Evolutionary conservation across 1,140 invertebrate species (phyloP).

Genomic region (Drosophila subobscura): DNA sequence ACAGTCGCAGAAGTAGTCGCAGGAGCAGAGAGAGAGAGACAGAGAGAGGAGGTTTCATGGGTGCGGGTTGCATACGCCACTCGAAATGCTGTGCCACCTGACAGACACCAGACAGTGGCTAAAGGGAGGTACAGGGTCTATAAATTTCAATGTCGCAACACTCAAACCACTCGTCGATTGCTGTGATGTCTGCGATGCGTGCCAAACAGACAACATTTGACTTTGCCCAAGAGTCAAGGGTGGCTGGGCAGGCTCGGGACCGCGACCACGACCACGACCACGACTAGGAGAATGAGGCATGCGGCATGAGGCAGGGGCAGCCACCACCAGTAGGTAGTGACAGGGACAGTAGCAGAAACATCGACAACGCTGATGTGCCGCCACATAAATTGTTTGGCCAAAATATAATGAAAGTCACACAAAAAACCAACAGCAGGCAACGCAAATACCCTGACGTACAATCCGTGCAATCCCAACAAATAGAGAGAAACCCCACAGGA

Average conservation of each 20-base stretch:
- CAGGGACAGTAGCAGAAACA: conserved; percentile 15
- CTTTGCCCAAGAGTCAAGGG: conserved; percentile 36
- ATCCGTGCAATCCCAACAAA: not conserved
- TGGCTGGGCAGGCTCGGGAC: conserved; percentile 8
- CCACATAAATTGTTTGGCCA: conserved; percentile 69
- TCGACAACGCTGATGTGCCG: conserved; percentile 57
- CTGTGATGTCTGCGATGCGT: conserved; percentile 5
- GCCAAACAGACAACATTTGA: conserved; percentile 25
- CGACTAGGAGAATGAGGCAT: too few species aligned
- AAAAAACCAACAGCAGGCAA: conserved; percentile 11
- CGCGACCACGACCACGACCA: too few species aligned
- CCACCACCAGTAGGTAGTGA: not conserved
- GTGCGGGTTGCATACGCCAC: conserved; percentile 34
- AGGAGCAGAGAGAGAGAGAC: not conserved
- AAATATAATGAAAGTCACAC: conserved; percentile 64
- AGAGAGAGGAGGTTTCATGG: conserved; percentile 39
- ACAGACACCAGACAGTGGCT: conserved; percentile 11
- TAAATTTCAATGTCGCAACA: conserved; percentile 75
- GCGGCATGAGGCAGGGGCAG: conserved; percentile 1
- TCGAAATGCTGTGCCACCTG: conserved; percentile 50
- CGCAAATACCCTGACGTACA: not conserved
- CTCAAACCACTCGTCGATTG: conserved; percentile 23
- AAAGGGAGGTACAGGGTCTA: conserved; percentile 28
- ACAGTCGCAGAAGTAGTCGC: conserved; percentile 12
- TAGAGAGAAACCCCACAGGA: too few species aligned